Evolutionary conservation across 2,113 vertebrate species (phyloP), one percentile per base, ranked within the genome.

Genomic region (Aegypius monachus): DNA sequence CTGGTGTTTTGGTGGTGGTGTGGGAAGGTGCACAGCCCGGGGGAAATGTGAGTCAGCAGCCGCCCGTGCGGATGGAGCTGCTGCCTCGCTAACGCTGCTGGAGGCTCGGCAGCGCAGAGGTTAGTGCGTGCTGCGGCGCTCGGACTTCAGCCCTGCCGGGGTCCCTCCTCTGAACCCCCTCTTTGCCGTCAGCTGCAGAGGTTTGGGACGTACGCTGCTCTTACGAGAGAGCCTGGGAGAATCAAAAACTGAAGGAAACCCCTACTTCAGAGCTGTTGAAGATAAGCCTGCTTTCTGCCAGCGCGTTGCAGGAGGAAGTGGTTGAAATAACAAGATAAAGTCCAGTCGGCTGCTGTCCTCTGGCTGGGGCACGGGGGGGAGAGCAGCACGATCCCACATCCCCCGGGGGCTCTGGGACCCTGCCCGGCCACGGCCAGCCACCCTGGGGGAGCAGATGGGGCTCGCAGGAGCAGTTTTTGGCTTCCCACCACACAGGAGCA

Each of bases 121-220:
- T 17, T 47, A 11, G 21, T 1, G 6, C 4, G 0, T 2, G 11
- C 43, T 40, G 43, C 31, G 0, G 0, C 3, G 21, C 27, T 26
- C 1, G 7, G 53, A 5, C 20, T 9, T 15, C 36, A 36, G 40
- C 20, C 23, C 9, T 1, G 3, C 1, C 2, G 16, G 14, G 4
- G 2, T 6, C n/a, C 13, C n/a, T 34, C 14, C 55, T 21, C 29
- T 4, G 61, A 31, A 5, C 38, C 34, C 22, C 16, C 40, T 4
- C 59, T 36, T 26, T 61, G 65, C 38, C 3, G 0, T 23, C 10
- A 25, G 8, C 73, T 18, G 62, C 8, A 8, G 27, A 8, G 65
- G 7, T 10, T 4, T 66, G 74, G 34, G 77, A 7, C 7, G 2
- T 7, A 0, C 0, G 0, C 13, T 25, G 6, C 40, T n/a, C n/a